A percentile compares a stretch with the other conserved stretches of the same genome.
These are phyloP conservation scores for Poecile atricapillus DNA, from an alignment of 2,113 vertebrate species.

Conservation along the genomic window DNA sequence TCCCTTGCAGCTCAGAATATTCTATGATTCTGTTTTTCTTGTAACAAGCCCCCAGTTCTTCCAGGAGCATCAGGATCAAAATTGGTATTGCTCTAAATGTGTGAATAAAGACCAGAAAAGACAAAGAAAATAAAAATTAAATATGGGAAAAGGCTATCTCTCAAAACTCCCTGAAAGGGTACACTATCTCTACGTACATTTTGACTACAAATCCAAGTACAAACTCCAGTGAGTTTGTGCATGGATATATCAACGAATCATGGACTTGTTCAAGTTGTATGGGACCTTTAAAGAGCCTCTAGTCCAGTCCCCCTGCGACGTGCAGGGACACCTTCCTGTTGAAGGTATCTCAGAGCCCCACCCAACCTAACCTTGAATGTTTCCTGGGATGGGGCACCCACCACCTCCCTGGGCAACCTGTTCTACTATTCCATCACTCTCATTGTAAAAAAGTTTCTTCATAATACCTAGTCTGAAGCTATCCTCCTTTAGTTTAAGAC, in stretches of 20 bases:
- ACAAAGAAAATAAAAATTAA: neutral
- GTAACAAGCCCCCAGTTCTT: neutral
- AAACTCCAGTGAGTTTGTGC: neutral
- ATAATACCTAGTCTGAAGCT: neutral
- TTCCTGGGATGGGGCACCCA: neutral
- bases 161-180: neutral
- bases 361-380: neutral
- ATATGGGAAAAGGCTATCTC: neutral
- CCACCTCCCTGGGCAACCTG: neutral
- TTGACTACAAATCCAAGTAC: neutral
- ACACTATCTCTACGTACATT: rapidly evolving
- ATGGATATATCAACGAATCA: neutral
- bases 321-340: neutral
- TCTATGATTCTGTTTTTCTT: neutral
- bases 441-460: neutral
- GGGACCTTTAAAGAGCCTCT: neutral
- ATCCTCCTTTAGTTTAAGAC: neutral
- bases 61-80: neutral
- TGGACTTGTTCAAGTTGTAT: neutral
- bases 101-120: neutral
- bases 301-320: neutral
- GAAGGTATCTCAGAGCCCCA: rapidly evolving
- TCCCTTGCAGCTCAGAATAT: neutral
- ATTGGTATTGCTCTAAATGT: neutral
- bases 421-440: neutral